phyloP scores from a whole-genome alignment of 2,113 vertebrate species.

The Petroica traversi region DNA sequence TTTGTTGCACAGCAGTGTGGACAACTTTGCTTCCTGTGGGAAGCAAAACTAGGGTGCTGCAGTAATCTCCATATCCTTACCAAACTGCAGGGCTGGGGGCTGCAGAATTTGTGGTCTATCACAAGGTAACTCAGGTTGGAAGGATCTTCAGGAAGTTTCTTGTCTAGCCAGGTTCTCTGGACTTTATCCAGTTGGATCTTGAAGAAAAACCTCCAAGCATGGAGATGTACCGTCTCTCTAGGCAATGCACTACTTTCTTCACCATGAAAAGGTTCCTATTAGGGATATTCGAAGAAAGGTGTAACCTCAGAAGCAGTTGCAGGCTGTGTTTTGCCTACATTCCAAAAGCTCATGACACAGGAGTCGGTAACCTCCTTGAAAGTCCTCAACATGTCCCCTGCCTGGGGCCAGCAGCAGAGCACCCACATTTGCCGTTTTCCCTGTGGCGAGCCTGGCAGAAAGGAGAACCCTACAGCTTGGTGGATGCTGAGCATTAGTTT shows the following conservation, averaged over 20 bases:
- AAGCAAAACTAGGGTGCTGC: not conserved
- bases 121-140: not conserved
- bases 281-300: not conserved
- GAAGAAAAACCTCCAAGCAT: not conserved
- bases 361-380: not conserved
- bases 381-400: not conserved
- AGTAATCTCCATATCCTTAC: not conserved
- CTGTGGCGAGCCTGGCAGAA: not conserved
- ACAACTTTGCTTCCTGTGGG: not conserved
- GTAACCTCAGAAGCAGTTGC: not conserved
- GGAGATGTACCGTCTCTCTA: not conserved
- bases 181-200: not conserved
- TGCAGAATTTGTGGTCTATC: not conserved
- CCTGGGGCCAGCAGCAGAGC: rapidly evolving
- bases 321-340: not conserved
- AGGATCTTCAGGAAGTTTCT: not conserved
- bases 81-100: not conserved
- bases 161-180: not conserved
- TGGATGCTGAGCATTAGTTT: not conserved
- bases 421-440: not conserved
- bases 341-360: not conserved
- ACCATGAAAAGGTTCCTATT: not conserved
- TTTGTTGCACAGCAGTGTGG: not conserved
- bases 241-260: not conserved
- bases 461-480: not conserved